Percentiles rank a stretch among this genome's conserved stretches.
These are phyloP conservation scores for Crocodylus rhombifer DNA, from an alignment of 2,797 vertebrate species.

Conservation along the genomic window DNA sequence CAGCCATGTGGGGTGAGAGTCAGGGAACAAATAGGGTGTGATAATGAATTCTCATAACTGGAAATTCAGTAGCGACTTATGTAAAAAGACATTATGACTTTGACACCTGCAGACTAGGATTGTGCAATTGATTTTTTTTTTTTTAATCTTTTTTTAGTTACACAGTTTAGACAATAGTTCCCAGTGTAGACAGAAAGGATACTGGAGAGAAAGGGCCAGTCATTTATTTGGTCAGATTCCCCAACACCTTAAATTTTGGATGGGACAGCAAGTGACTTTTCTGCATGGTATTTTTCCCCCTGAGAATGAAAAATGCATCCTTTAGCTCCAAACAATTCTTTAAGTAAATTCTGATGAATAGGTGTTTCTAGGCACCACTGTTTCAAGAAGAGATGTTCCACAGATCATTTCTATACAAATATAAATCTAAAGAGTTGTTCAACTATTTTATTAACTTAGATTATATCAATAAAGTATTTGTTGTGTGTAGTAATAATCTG, in stretches of 20 bases:
- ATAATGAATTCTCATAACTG: not conserved
- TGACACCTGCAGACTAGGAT: conserved; percentile 66
- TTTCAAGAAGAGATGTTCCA: conserved; percentile 68
- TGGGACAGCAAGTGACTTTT: conserved; percentile 19
- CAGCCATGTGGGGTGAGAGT: not conserved
- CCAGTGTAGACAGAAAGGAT: not conserved
- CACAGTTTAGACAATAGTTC: conserved; percentile 36
- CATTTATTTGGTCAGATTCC: not conserved
- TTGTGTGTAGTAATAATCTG: conserved; percentile 79
- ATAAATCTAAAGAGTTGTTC: conserved; percentile 81
- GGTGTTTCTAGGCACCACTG: conserved; percentile 62
- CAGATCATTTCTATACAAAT: conserved; percentile 83
- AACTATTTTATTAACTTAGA: conserved; percentile 87
- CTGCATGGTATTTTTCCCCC: conserved; percentile 63
- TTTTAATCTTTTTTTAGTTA: conserved; percentile 18
- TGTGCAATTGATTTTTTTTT: conserved; percentile 58
- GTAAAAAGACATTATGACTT: conserved; percentile 28
- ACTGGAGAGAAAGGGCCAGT: conserved; percentile 3
- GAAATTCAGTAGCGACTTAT: conserved; percentile 38
- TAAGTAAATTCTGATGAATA: conserved; percentile 57
- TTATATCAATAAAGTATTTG: conserved; percentile 82
- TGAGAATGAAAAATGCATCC: conserved; percentile 69
- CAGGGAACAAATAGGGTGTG: not conserved
- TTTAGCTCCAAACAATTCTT: conserved; percentile 67
- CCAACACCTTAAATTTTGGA: conserved; percentile 27